Evolutionary conservation across 2,888 invertebrate genomes (phyloP), one percentile per base, ranked within the genome.

Genomic region (Drosophila testacea): DNA sequence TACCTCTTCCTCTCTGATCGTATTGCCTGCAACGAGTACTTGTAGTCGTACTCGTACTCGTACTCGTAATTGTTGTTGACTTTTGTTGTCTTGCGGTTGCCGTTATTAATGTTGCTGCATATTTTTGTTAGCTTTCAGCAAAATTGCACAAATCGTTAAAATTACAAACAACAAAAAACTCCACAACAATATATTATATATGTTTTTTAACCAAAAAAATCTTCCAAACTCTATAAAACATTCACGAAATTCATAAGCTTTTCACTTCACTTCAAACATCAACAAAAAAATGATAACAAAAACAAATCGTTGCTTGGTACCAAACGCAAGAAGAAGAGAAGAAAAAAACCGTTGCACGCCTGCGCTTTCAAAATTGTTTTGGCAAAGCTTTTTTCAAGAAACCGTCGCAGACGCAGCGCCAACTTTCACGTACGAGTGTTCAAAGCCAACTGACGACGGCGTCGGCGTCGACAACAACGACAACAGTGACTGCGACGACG

Each of bases 381-480:
- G 61, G 34, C 62, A 60, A 68, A 63, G 64, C 56, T 67, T 66
- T 54, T 60, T 50, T 46, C 32, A 64, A 50, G 42, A 28, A 16
- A 51, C 54, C 27, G 74, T 59, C 73, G 68, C 73, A 62, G 56
- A 39, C 69, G 73, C 75, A 56, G 67, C 64, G 64, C 9, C 80
- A 68, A 88, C 84, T 81, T 81, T 81, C 81, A 81, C 81, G 79
- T 81, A 63, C 69, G 73, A 86, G 67, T 77, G 81, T 74, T 83
- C 71, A 81, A 79, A 77, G 69, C 79, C 77, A 83, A 86, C 84
- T 84, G 68, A 75, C 72, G 67, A 63, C 77, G 63, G 50, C 61
- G 48, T 41, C 59, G 48, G 46, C 57, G 28, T 36, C 51, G 51
- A 55, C 65, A 34, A 39, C 34, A 11, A n/a, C 52, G 55, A 30